Evolutionary conservation across 2,888 invertebrate genomes (phyloP).

Genomic region (Eupithecia abbreviata): DNA sequence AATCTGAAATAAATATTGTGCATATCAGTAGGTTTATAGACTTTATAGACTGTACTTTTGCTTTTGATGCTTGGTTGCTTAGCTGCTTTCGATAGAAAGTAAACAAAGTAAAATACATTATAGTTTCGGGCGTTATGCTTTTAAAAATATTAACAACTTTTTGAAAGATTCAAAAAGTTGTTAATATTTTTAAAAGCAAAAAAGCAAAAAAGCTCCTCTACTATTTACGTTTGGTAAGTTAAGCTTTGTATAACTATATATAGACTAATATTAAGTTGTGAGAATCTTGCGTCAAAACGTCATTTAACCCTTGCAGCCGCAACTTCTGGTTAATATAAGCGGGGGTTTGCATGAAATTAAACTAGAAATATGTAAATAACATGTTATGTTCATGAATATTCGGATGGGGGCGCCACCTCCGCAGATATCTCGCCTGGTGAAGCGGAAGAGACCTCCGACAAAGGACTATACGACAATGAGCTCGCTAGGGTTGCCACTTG

Average conservation of each 20-base stretch:
- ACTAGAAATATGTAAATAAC: constrained; percentile 52
- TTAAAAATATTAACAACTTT: background rate
- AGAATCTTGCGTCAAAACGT: constrained; percentile 9
- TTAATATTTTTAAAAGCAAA: too few species aligned
- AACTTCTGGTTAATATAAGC: constrained; percentile 31
- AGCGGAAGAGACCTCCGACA: constrained; percentile 79
- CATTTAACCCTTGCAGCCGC: constrained; percentile 22
- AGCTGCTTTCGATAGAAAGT: background rate
- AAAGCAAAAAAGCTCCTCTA: too few species aligned
- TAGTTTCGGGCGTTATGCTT: background rate
- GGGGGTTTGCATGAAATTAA: constrained; percentile 43
- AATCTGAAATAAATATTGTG: background rate
- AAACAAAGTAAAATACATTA: background rate
- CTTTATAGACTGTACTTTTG: background rate
- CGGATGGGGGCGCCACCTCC: constrained; percentile 62
- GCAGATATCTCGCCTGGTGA: constrained; percentile 74
- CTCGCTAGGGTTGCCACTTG: constrained; percentile 57
- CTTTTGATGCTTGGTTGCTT: background rate
- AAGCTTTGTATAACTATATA: background rate
- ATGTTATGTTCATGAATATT: constrained; percentile 64
- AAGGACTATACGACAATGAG: constrained; percentile 78
- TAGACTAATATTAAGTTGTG: background rate
- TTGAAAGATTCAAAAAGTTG: background rate
- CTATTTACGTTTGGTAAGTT: background rate
- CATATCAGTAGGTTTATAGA: background rate